A percentile compares a stretch with the other conserved stretches of the same genome.
Conservation (phyloP, 2,888 invertebrate genomes). For the Lepeophtheirus nordmannii region DNA sequence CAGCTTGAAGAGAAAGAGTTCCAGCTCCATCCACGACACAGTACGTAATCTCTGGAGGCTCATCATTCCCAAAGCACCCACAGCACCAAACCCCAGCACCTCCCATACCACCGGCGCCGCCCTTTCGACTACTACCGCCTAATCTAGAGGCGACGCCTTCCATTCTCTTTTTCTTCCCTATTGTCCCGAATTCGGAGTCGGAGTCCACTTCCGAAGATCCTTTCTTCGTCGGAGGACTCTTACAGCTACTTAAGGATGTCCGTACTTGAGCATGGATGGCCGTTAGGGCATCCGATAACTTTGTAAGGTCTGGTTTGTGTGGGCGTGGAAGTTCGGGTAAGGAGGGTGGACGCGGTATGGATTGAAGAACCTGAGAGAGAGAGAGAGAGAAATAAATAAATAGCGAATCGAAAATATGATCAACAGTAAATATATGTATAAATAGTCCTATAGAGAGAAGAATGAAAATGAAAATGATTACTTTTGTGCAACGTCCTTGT, state of each 20-base stretch:
- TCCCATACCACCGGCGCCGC: background rate
- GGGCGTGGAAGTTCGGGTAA: background rate
- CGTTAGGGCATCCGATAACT: background rate
- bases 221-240: constrained; percentile 5
- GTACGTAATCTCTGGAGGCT: constrained; percentile 87
- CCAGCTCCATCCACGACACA: constrained; percentile 81
- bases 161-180: constrained; percentile 13
- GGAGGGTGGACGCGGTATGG: background rate
- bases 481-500: no score
- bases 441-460: no score
- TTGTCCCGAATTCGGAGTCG: background rate
- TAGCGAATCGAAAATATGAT: no score
- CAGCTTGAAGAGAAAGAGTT: constrained; percentile 64
- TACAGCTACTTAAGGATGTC: background rate
- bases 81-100: constrained; percentile 29
- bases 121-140: background rate
- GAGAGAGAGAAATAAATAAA: background rate
- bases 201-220: background rate
- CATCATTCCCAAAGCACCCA: constrained; percentile 45
- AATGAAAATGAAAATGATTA: no score
- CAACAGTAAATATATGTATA: no score
- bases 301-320: background rate
- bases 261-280: constrained; percentile 1
- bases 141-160: constrained; percentile 14
- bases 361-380: background rate